A percentile compares a stretch with the other conserved stretches of the same genome.
Evolutionary conservation across 2,888 invertebrate genomes (phyloP).

Genomic region (Lucinisca nassula): DNA sequence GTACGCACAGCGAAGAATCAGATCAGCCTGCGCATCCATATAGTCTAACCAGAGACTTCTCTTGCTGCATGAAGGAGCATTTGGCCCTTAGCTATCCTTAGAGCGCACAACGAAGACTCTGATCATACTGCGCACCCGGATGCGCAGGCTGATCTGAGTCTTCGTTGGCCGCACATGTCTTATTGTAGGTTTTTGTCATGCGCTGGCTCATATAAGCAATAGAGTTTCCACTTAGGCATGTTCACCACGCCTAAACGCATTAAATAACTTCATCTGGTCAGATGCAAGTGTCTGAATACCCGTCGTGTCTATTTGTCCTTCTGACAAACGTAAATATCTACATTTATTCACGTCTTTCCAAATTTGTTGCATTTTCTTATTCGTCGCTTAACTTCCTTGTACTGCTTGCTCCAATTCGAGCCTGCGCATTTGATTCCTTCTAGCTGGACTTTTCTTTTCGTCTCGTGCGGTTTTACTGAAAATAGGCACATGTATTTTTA

Average conservation of each 20-base stretch:
- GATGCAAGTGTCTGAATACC: slow-evolving; percentile 81
- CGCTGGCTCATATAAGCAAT: not conserved
- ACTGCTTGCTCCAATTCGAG: slow-evolving; percentile 43
- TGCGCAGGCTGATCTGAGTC: too few species aligned
- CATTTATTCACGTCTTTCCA: slow-evolving; percentile 83
- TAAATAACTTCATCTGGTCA: slow-evolving; percentile 79
- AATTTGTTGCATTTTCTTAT: slow-evolving; percentile 54
- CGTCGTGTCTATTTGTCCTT: slow-evolving; percentile 79
- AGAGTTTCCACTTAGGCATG: not conserved
- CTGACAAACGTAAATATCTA: slow-evolving; percentile 81
- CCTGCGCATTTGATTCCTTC: slow-evolving; percentile 42
- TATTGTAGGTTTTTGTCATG: too few species aligned
- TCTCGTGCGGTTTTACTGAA: not conserved
- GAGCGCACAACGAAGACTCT: too few species aligned
- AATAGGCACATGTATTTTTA: not conserved
- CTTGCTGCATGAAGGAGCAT: too few species aligned
- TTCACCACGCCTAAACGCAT: slow-evolving; percentile 16
- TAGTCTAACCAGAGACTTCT: too few species aligned
- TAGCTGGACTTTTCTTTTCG: slow-evolving; percentile 1
- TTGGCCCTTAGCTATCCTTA: too few species aligned
- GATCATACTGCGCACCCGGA: too few species aligned
- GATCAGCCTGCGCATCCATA: too few species aligned
- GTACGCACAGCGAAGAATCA: too few species aligned
- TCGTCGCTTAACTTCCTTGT: not conserved
- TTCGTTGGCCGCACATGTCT: too few species aligned